Evolutionary conservation across 2,888 invertebrate genomes (phyloP).

Genomic region (Vannuccia rotundouncinata): DNA sequence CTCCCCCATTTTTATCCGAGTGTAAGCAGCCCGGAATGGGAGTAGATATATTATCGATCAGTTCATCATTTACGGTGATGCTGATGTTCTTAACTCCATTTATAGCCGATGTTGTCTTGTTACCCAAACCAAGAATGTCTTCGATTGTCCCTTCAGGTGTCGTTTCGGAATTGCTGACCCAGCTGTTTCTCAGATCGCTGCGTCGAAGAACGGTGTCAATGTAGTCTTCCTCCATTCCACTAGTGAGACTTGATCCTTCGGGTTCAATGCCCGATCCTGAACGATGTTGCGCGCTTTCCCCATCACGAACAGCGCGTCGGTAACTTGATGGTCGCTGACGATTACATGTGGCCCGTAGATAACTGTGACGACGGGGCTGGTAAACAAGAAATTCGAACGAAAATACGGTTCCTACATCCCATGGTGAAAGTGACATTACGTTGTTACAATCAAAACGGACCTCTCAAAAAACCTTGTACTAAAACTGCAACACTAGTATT

Average conservation of each 20-base stretch:
- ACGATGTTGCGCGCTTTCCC: neutral
- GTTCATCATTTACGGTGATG: conserved; percentile 33
- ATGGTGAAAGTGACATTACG: conserved; percentile 49
- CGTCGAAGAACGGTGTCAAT: neutral
- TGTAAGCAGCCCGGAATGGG: neutral
- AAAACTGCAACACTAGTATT: no score
- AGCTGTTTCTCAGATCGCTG: conserved; percentile 39
- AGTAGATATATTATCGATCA: conserved; percentile 24
- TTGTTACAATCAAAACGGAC: no score
- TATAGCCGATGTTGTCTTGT: neutral
- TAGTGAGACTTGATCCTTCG: neutral
- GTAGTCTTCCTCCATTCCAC: conserved; percentile 27
- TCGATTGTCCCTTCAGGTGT: neutral
- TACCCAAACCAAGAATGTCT: neutral
- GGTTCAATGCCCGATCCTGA: neutral
- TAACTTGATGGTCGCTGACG: conserved; percentile 51
- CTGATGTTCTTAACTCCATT: neutral
- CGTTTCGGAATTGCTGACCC: neutral
- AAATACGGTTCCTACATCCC: conserved; percentile 50
- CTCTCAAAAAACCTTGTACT: no score
- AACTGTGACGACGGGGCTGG: conserved; percentile 52
- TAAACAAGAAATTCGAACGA: conserved; percentile 53
- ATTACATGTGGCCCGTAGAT: conserved; percentile 52
- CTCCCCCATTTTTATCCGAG: no score
- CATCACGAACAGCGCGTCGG: conserved; percentile 45